Base-by-base conservation (phyloP, 1,140 invertebrate species). In the Bombus superbus region DNA sequence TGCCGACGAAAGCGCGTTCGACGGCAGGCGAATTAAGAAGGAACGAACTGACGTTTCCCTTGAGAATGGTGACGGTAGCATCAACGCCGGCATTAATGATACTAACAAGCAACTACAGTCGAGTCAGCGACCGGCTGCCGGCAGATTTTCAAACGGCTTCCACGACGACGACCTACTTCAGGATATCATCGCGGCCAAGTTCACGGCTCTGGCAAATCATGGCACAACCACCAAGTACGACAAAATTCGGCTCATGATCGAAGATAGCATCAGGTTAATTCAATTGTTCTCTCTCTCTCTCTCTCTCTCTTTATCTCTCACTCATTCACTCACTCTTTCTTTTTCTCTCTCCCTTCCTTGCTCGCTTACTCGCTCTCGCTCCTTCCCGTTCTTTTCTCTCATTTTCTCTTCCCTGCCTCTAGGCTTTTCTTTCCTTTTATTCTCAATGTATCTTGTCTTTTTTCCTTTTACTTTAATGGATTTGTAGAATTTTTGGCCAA, bases 251-350 rank as follows among this genome's bases (percentile, higher is more conserved):
- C 92, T 94, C 72, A 93, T 95, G 91, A 93, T 96, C 47, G 95
- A 96, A 85, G 94, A 95, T 86, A 93, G 93, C 86, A 94, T 95
- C 87, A 95, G 95, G 96, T 96, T 87, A 74, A 90, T 85, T 85
- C 64, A 59, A 77, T 71, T 74, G 68, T 83, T n/a, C 28, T 35
- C 4, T 62, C 28, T 53, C 11, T 47, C 9, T 28, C 44, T 42
- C 44, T 35, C 25, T 35, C 8, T 74, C 53, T 64, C 6, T 35
- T 15, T 28, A 3, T 75, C 57, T 47, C 22, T 35, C 6, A 53
- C 1, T 8, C 47, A 53, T n/a, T 25, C 18, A n/a, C 22, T 64
- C 15, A 6, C 40, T 11, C 69, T 57, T 25, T 73, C 47, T 22
- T 22, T 22, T 18, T 59, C 11, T 75, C 13, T 47, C 5, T 22